phyloP scores from a whole-genome alignment of 2,888 invertebrate genomes.

The Noctua pronuba region DNA sequence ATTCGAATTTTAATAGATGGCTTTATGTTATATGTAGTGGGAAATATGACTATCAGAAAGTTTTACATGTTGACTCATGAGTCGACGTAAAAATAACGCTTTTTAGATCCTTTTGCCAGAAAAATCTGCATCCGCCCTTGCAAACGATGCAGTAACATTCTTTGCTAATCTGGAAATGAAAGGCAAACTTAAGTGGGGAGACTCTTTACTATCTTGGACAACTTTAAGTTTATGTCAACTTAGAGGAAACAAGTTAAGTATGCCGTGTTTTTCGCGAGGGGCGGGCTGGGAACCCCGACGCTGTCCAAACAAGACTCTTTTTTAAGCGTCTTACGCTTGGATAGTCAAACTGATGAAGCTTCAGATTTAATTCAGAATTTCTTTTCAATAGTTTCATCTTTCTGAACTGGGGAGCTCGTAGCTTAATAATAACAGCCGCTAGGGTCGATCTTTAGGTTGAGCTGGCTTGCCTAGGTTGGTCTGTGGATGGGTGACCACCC shows the following conservation, averaged over 20 bases:
- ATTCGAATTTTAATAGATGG: neutral
- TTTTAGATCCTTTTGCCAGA: neutral
- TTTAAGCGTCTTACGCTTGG: neutral
- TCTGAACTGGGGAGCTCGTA: too few species aligned
- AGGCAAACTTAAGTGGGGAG: conserved; percentile 48
- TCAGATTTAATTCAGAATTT: neutral
- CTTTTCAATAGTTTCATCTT: neutral
- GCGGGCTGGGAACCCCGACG: neutral
- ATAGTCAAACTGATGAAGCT: neutral
- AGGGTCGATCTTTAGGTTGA: too few species aligned
- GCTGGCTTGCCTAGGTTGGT: too few species aligned
- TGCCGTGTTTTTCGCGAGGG: conserved; percentile 12
- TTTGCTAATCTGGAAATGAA: conserved; percentile 49
- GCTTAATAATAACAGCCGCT: too few species aligned
- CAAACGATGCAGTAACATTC: conserved; percentile 25
- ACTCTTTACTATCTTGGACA: conserved; percentile 42
- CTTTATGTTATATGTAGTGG: neutral
- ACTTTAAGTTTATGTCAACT: conserved; percentile 41
- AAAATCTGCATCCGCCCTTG: neutral
- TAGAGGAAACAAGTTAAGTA: conserved; percentile 25
- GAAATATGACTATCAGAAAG: neutral
- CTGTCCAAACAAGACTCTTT: neutral
- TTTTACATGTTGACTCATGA: neutral
- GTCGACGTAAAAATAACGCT: neutral
- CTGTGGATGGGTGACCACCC: too few species aligned